Conservation (phyloP, 1,140 invertebrate species). For the Achroia grisella region DNA sequence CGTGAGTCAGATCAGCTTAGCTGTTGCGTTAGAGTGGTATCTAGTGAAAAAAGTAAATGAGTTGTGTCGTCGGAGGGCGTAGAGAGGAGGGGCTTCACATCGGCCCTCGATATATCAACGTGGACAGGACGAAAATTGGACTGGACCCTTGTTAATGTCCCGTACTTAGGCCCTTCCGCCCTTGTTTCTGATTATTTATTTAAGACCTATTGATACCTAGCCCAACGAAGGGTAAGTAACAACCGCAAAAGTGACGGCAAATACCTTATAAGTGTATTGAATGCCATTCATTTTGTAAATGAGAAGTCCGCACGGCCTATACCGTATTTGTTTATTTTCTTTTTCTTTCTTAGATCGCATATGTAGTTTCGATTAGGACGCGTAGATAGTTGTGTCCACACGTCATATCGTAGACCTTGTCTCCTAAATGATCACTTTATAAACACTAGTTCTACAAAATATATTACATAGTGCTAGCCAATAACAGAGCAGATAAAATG, state of each 20-base stretch:
- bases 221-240: constrained; percentile 19
- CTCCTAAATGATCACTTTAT: too few relatives aligned
- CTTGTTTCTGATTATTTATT: constrained; percentile 64
- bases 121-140: constrained; percentile 70
- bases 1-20: background rate
- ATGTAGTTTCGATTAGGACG: too few relatives aligned
- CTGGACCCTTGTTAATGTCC: constrained; percentile 71
- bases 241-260: constrained; percentile 6
- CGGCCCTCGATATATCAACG: constrained; percentile 66
- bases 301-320: too few relatives aligned
- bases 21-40: constrained; percentile 18
- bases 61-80: constrained; percentile 39
- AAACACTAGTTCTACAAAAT: too few relatives aligned
- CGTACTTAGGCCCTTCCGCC: constrained; percentile 55
- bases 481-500: too few relatives aligned
- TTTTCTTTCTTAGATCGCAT: too few relatives aligned
- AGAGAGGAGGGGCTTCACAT: constrained; percentile 30
- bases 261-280: too few relatives aligned
- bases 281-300: too few relatives aligned
- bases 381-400: too few relatives aligned
- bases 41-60: constrained; percentile 53
- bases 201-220: constrained; percentile 61
- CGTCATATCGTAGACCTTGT: too few relatives aligned
- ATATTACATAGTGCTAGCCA: too few relatives aligned
- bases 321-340: too few relatives aligned